Base-by-base conservation (phyloP, 2,888 invertebrate genomes). In the Endomychus coccineus region DNA sequence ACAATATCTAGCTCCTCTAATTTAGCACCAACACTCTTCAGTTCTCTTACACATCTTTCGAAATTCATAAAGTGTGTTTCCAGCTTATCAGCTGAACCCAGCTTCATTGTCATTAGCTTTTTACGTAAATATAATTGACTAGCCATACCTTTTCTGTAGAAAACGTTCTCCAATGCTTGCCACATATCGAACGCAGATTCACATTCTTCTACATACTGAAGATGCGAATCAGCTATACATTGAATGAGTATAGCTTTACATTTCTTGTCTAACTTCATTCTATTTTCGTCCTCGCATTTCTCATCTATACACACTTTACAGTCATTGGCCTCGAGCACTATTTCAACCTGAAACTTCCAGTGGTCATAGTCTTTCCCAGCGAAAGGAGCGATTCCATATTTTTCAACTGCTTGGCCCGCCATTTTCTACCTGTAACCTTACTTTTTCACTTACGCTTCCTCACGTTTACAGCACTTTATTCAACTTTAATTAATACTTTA, bases 131-230 rank as follows among this genome's bases (percentile, higher is more conserved):
- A 45, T 6, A 51, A 28, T 29, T 54, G 50, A 16, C 42, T 49
- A 3, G 50, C 44, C 11, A 52, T 28, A 5, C 50, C 45, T 39
- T 46, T 51, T 17, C 47, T 41, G 40, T 49, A 42, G 25, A 51
- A 52, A 4, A 41, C 40, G 3, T 19, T 16, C 40, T 45, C 36
- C 13, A 54, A 30, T 3, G 49, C 46, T 33, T 36, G 41, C 52
- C 52, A 52, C 46, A 54, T 50, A 28, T 45, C 16, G 36, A 35
- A 50, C 11, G 47, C 46, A 13, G 44, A 49, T 7, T 39, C 37
- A 37, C 43, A 46, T 13, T 50, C 49, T 39, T 51, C 51, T 6
- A 52, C 34, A 34, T 48, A 43, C 22, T 55, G 44, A 7, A 54
- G 32, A 29, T 54, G 51, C 4, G 42, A 39, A 31, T 54, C 44